Conservation (phyloP, 2,797 vertebrate species). For the Sebastes wilsoni region DNA sequence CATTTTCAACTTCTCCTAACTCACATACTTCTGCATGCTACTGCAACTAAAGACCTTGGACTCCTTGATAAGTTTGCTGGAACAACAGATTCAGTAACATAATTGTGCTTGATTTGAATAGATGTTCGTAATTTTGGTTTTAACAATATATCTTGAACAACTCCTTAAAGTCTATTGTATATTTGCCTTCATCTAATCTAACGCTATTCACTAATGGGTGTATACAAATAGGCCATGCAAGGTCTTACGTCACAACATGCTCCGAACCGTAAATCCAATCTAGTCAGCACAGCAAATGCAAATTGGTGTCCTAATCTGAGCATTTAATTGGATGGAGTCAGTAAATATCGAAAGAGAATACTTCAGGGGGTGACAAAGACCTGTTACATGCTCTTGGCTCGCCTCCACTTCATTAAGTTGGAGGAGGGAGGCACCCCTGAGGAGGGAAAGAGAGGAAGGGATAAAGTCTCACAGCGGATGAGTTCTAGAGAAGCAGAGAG, state of each 20-base stretch:
- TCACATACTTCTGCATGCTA: no score
- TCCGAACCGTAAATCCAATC: conserved; percentile 8
- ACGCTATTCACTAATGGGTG: not conserved
- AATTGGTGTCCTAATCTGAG: conserved; percentile 27
- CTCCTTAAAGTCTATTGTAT: not conserved
- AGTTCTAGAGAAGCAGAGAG: conserved; percentile 1
- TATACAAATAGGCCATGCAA: not conserved
- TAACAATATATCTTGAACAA: no score
- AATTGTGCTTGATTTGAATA: no score
- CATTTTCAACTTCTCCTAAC: no score
- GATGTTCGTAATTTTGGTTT: no score
- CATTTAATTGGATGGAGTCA: conserved; percentile 44
- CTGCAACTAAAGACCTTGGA: no score
- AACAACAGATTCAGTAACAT: no score
- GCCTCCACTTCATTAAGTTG: conserved; percentile 38
- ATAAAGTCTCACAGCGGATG: conserved; percentile 23
- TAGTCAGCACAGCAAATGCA: not conserved
- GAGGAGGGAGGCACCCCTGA: conserved; percentile 20
- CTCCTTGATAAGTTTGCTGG: no score
- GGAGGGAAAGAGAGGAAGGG: conserved; percentile 19
- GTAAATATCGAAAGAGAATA: conserved; percentile 2
- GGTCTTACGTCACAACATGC: conserved; percentile 15
- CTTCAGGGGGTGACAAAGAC: conserved; percentile 40
- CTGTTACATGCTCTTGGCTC: conserved; percentile 44
- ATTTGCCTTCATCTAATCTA: not conserved